These are phyloP conservation scores for Sylvia borin DNA, from an alignment of 2,797 vertebrate genomes.

Conservation along the genomic window DNA sequence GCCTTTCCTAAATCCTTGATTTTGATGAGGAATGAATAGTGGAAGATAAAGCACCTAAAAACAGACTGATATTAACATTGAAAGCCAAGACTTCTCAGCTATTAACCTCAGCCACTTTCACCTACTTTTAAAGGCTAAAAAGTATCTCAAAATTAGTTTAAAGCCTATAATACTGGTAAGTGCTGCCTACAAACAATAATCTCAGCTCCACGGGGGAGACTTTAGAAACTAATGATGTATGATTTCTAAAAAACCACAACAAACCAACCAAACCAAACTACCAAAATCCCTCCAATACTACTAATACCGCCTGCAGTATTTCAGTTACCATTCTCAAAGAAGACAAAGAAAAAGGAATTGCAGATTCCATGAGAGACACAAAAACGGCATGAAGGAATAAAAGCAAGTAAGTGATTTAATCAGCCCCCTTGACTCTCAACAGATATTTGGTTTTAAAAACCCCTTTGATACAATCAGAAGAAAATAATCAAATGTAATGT, in stretches of 20 bases:
- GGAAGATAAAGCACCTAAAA: not conserved
- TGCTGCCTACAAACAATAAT: not conserved
- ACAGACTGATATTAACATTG: not conserved
- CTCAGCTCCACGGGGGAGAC: not conserved
- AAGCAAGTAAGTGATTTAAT: not conserved
- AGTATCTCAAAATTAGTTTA: not conserved
- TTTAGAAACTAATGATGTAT: not conserved
- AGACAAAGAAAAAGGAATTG: not conserved
- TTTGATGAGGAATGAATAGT: not conserved
- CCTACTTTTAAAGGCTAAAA: not conserved
- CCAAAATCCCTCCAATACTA: not conserved
- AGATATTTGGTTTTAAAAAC: constrained; percentile 10
- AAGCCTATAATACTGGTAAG: not conserved
- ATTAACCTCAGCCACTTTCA: not conserved
- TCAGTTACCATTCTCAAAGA: not conserved
- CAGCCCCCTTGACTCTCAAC: not conserved
- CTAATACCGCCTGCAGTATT: not conserved
- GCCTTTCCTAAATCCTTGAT: not conserved
- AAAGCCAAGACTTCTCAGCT: not conserved
- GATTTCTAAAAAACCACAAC: not conserved
- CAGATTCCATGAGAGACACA: not conserved
- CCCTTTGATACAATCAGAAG: not conserved
- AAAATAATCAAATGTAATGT: constrained; percentile 7
- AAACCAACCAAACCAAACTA: not conserved
- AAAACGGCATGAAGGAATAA: not conserved